Base-by-base conservation (phyloP, 2,888 invertebrate species). In the Brachypalpus laphriformis region DNA sequence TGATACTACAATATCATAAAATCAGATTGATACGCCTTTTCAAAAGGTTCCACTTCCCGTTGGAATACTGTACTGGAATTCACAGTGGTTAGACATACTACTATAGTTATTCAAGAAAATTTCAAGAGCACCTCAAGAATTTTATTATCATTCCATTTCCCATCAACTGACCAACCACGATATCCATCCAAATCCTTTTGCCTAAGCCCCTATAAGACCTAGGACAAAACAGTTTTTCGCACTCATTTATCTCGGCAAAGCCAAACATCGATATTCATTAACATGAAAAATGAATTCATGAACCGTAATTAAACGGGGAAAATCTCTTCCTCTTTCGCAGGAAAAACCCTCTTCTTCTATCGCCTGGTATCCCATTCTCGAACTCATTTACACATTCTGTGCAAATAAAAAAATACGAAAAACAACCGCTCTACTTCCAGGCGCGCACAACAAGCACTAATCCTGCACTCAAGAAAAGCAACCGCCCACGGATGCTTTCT, bases 391-490 rank as follows among this genome's bases (percentile, higher is more conserved):
- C 78, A 65, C 68, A 70, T 74, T 80, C 20, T 42, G 45, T 54
- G 51, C 3, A 40, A 40, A 59, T 16, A 28, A 56, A 42, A 28
- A 4, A 31, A 1, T 2, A 42, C 9, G 7, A 71, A 56, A 37
- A 71, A 57, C 4, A 61, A 9, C 16, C 25, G n/a, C 40, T 49
- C 22, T 34, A n/a, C 59, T 40, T 47, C 16, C 40, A 54, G 18
- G 51, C 25, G 25, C 25, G 25, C 59, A 70, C 56, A 83, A 65
- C 83, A 75, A 75, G 34, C 80, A 76, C 75, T 85, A 85, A 85
- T 85, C 85, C 85, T 81, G 81, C 81, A 85, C 85, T 85, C 81
- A 85, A 85, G 85, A 85, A 85, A 83, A 85, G 31, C 85, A 72
- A 85, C 81, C 76, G 75, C 81, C 80, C 54, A 80, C 61, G 74